Base-by-base conservation (phyloP, 2,113 vertebrate species). In the Trachemys scripta region DNA sequence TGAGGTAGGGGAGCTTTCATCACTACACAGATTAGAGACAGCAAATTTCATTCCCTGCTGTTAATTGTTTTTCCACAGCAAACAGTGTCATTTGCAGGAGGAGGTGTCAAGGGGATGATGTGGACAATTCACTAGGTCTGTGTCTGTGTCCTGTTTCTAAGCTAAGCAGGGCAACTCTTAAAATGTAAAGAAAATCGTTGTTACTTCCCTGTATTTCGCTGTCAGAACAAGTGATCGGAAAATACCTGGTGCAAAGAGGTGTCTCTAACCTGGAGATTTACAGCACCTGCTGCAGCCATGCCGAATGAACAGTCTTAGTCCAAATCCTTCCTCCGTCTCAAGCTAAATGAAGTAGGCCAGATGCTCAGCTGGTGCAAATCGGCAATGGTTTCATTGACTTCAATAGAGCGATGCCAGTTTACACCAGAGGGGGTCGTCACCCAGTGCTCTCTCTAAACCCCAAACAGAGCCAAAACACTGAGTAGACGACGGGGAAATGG, bases 41-140 rank as follows among this genome's bases (percentile, higher is more conserved):
- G 85, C 4, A 11, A 51, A 87, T 93, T 87, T 92, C 69, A 85
- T 88, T 87, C 54, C 87, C 89, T 92, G 91, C 87, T 59, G 22
- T 89, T 56, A 97, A 97, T 97, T 93, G 82, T 89, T 97, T 96
- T 92, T 94, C 89, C 95, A 76, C 42, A 89, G 85, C 57, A 97
- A 90, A 92, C 4, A 80, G 8, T 11, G 20, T 85, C 0, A 0
- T 91, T 19, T 93, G 90, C 22, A 84, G 85, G 84, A 94, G 38
- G 12, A 51, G 53, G 89, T 62, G 47, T 87, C 51, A 53, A 51
- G 94, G 5, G 25, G 13, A 27, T 92, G 54, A 83, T 59, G 25
- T 56, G 90, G 86, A 93, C 45, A 22, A 10, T 90, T 87, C 88
- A n/a, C 76, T 59, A 6, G 47, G 75, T 47, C 10, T 78, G 75